Percentiles rank a stretch among this genome's conserved stretches.
phyloP scores from a whole-genome alignment of 1,140 invertebrate species.

The Charaxes varanes region DNA sequence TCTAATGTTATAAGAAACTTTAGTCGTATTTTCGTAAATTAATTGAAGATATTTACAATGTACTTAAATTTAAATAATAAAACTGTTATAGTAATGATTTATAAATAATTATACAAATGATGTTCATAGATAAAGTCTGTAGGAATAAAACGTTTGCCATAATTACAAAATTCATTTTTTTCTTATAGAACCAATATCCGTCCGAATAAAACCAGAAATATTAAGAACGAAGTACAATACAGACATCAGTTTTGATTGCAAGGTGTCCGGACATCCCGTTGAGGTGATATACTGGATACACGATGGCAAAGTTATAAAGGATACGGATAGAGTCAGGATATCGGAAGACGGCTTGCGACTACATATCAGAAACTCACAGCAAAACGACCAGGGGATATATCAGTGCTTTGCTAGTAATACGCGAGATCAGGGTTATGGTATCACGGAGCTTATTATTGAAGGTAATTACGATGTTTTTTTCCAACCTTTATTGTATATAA shows the following conservation, averaged over 20 bases:
- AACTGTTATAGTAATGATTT: no score
- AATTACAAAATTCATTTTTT: no score
- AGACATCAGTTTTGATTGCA: constrained; percentile 88
- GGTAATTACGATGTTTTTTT: no score
- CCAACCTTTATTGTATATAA: no score
- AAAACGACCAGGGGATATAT: constrained; percentile 90
- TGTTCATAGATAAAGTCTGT: no score
- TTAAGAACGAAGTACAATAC: constrained; percentile 88
- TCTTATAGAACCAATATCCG: constrained; percentile 79
- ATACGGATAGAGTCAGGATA: constrained; percentile 76
- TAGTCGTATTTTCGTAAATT: no score
- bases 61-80: no score
- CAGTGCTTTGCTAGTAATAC: constrained; percentile 92
- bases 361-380: constrained; percentile 81
- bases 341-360: constrained; percentile 73
- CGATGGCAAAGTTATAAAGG: constrained; percentile 80
- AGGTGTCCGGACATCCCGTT: constrained; percentile 88
- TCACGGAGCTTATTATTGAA: constrained; percentile 87
- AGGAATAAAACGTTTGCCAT: no score
- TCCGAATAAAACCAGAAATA: constrained; percentile 82
- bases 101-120: no score
- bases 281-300: constrained; percentile 89
- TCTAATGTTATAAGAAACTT: no score
- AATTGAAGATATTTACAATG: no score
- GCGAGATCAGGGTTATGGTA: constrained; percentile 89